phyloP scores from a whole-genome alignment of 2,888 invertebrate species.

The Biston betularia region DNA sequence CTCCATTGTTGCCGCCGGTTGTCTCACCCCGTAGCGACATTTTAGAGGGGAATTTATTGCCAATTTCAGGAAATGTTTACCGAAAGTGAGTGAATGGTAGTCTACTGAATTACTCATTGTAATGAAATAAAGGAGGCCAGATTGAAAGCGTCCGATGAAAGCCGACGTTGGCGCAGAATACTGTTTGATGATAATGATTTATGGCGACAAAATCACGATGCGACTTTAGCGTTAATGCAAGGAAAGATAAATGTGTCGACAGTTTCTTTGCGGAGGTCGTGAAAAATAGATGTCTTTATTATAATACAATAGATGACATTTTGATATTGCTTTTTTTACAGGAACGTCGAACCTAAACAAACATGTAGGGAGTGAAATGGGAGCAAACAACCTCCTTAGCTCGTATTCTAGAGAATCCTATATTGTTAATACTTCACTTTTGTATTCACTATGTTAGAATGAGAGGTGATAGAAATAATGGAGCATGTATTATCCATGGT shows the following conservation, averaged over 20 bases:
- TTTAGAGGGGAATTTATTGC: conserved; percentile 82
- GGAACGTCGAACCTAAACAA: conserved; percentile 46
- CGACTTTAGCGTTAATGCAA: conserved; percentile 77
- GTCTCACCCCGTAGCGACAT: conserved; percentile 67
- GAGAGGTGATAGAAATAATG: no score
- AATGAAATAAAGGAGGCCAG: conserved; percentile 83
- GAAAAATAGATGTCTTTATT: conserved; percentile 57
- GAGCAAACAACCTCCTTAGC: conserved; percentile 38
- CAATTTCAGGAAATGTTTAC: conserved; percentile 83
- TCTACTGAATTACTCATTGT: conserved; percentile 84
- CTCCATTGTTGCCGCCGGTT: conserved; percentile 73
- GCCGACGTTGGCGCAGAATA: conserved; percentile 69
- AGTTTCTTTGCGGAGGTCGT: conserved; percentile 61
- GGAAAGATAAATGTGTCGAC: conserved; percentile 78
- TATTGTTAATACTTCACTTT: no score
- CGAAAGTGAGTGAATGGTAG: conserved; percentile 80
- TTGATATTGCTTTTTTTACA: conserved; percentile 44
- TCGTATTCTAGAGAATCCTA: not conserved
- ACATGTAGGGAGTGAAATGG: conserved; percentile 43
- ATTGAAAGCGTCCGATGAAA: conserved; percentile 83
- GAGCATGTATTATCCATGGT: no score
- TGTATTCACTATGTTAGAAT: no score
- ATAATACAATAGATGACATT: conserved; percentile 50
- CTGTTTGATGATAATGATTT: conserved; percentile 84
- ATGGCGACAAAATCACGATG: conserved; percentile 78